Conservation (phyloP, 1,140 invertebrate genomes). For the Solenopsis fugax region DNA sequence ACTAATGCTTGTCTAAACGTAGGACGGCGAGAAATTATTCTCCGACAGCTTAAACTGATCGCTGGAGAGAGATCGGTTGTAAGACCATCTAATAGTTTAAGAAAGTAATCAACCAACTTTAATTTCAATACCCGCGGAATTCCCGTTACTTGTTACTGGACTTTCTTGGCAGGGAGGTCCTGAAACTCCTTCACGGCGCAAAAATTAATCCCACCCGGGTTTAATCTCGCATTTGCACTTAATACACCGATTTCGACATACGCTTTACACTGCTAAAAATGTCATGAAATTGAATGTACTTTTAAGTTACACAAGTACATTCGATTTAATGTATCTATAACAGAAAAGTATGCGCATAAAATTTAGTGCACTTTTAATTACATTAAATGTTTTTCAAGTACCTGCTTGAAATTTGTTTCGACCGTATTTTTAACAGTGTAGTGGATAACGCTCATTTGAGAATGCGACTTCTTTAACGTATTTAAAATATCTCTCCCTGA, state of each 20-base stretch:
- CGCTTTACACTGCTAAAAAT: too few relatives aligned
- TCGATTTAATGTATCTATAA: too few relatives aligned
- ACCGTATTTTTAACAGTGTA: too few relatives aligned
- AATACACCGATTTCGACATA: background rate
- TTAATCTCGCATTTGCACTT: background rate
- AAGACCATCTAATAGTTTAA: constrained; percentile 29
- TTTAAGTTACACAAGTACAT: too few relatives aligned
- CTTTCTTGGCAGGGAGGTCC: background rate
- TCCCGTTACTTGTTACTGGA: constrained; percentile 8
- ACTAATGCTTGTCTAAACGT: constrained; percentile 48
- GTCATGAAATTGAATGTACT: too few relatives aligned
- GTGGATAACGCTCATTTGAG: background rate
- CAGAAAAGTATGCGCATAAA: too few relatives aligned
- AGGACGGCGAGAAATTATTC: constrained; percentile 27
- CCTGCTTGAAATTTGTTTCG: too few relatives aligned
- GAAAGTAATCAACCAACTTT: constrained; percentile 51
- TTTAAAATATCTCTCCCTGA: background rate
- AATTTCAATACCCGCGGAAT: constrained; percentile 46
- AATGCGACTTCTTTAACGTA: background rate
- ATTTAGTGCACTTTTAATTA: too few relatives aligned
- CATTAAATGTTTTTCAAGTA: too few relatives aligned
- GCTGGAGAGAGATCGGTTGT: background rate
- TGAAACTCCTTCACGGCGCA: background rate
- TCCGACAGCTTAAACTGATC: constrained; percentile 4
- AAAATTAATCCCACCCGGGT: constrained; percentile 3